Evolutionary conservation across 2,797 vertebrate species (phyloP).

Genomic region (Pterois miles): DNA sequence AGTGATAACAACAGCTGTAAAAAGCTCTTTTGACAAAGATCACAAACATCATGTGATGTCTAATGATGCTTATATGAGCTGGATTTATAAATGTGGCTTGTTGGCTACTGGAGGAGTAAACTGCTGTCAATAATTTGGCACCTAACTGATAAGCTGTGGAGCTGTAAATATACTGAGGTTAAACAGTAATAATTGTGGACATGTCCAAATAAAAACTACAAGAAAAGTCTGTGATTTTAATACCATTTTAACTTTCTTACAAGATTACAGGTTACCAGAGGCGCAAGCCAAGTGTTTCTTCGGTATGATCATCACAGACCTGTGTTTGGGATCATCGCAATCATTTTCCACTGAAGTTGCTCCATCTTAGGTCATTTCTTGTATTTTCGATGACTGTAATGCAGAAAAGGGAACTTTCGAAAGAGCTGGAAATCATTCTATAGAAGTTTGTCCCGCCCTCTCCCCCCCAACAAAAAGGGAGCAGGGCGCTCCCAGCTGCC

Average conservation of each 20-base stretch:
- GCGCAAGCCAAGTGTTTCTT: no score
- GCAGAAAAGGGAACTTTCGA: conserved; percentile 14
- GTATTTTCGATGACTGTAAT: neutral
- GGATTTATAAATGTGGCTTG: conserved; percentile 17
- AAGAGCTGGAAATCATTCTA: conserved; percentile 40
- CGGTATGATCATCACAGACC: no score
- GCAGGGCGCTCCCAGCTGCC: conserved; percentile 54
- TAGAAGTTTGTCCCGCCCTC: conserved; percentile 64
- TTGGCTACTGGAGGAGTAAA: neutral
- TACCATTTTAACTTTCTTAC: neutral
- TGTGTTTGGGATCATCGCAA: neutral
- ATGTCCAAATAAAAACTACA: neutral
- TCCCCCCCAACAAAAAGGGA: neutral
- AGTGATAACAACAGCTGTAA: conserved; percentile 4
- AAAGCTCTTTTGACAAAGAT: conserved; percentile 1
- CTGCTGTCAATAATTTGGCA: neutral
- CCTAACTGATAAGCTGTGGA: neutral
- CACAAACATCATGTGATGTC: conserved; percentile 41
- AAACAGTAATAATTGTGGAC: neutral
- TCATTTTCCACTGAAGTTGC: conserved; percentile 7
- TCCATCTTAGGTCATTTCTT: conserved; percentile 20
- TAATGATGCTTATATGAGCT: conserved; percentile 17
- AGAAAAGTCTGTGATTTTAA: neutral
- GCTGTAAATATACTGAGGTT: neutral
- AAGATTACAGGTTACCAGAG: neutral